Base-by-base conservation (phyloP, 37 sponge, comb jelly and placozoan genomes). In the Axinella damicornis region DNA sequence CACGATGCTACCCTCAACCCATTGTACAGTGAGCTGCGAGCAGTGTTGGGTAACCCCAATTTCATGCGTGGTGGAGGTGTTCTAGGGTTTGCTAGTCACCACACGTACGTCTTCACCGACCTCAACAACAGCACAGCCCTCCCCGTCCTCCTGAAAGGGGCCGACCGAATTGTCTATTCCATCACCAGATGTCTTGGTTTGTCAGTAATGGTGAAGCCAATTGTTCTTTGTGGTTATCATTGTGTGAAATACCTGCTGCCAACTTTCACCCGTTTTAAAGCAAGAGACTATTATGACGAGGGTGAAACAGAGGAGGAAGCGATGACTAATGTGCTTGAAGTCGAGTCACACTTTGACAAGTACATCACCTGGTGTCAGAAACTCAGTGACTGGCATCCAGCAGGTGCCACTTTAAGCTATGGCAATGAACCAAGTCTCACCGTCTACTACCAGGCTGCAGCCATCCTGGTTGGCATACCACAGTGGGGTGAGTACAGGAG, bases 41-140 rank as follows among this genome's bases (percentile, higher is more conserved):
- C 58, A 53, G 81, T 70, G 1, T 16, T 80, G 17, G 46, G 41
- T 25, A 66, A 25, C 46, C 81, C 81, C 67, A 68, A 67, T 13
- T 76, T 76, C 62, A 55, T 76, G 77, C 21, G 62, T n/a, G 61
- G 55, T 18, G 77, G 77, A 57, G 77, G 77, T 25, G 24, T 56
- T 5, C 32, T 76, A 1, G 77, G 61, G 1, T 76, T 76, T 32
- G 5, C 1, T 14, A 68, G 69, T 67, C 70, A 80, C 30, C 81
- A 80, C 34, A 14, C 9, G 15, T 80, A 80, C 35, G 57, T 27
- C 13, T 63, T 68, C 40, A 57, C 41, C 6, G 2, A 18, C 19
- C 65, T 79, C 53, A 79, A 32, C 63, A 64, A 15, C 0, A 33
- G 20, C 32, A 27, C 65, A 21, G 33, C n/a, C 18, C 60, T 77